Conservation (phyloP, 2,888 invertebrate genomes). For the Operophtera brumata region DNA sequence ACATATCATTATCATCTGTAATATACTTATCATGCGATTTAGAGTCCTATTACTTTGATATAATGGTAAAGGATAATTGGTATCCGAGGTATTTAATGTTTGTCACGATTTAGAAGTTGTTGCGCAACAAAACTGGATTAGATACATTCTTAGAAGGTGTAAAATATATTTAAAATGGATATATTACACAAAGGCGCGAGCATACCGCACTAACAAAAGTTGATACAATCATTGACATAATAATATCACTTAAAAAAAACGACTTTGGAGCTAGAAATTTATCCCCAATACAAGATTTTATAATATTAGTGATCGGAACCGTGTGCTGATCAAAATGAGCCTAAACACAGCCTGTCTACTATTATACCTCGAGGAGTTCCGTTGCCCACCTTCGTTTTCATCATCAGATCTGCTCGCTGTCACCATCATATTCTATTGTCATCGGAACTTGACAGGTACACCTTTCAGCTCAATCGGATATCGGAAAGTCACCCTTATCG, state of each 20-base stretch:
- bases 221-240: background rate
- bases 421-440: too few relatives aligned
- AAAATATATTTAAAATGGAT: constrained; percentile 36
- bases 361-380: too few relatives aligned
- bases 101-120: constrained; percentile 12
- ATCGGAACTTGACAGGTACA: too few relatives aligned
- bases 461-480: too few relatives aligned
- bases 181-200: constrained; percentile 39
- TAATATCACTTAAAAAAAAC: background rate
- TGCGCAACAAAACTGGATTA: constrained; percentile 22
- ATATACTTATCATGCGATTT: background rate
- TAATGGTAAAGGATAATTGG: background rate
- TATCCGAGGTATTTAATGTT: background rate
- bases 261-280: too few relatives aligned
- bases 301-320: too few relatives aligned
- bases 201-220: constrained; percentile 19
- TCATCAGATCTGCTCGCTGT: too few relatives aligned
- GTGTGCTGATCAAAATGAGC: too few relatives aligned
- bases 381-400: too few relatives aligned
- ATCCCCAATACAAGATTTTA: too few relatives aligned
- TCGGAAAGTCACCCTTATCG: too few relatives aligned
- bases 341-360: too few relatives aligned
- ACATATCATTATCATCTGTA: background rate
- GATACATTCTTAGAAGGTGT: constrained; percentile 12
- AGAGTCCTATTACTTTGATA: background rate